Evolutionary conservation across 2,797 vertebrate species (phyloP), one percentile per base, ranked within the genome.

Genomic region (Anguilla megastoma): DNA sequence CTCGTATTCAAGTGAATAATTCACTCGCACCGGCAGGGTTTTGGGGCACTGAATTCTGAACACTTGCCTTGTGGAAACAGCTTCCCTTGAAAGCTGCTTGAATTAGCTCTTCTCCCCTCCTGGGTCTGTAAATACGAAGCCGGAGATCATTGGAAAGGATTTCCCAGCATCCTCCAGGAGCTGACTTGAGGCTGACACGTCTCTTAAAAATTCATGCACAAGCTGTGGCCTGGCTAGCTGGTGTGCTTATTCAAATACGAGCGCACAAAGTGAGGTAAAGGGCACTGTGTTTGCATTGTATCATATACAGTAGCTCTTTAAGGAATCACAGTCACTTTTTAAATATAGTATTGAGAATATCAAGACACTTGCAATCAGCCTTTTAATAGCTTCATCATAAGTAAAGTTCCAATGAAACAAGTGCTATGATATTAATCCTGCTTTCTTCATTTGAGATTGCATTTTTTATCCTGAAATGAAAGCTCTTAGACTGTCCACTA

Each of bases 141-240:
- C 27, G 41, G 50, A 45, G 33, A 85, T 85, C 87, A 74, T 76
- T 86, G 71, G 84, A 74, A 79, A 80, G 56, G 84, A 85, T 56
- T 85, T 63, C 69, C 84, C 84, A 76, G 50, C 85, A 86, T 85
- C 84, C 71, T 85, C 54, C 76, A 9, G 36, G 69, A 88, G 50
- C 71, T 45, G 41, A 45, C 41, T 54, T 33, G 54, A 66, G 69
- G 71, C 66, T 76, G 54, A 76, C 84, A 45, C 41, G 30, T 21
- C 21, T 71, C 21, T 60, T 58, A 85, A 85, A 85, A 58, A 56
- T 85, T 18, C 50, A 85, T 85, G 79, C 24, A 50, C 41, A 58
- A 85, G 50, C 83, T 85, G 54, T 50, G 27, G 52, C 83, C 4
- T 1, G 21, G 7, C 41, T 82, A n/a, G 41, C 79, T n/a, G 45